phyloP scores from a whole-genome alignment of 1,140 invertebrate species.

The Ooceraea biroi region DNA sequence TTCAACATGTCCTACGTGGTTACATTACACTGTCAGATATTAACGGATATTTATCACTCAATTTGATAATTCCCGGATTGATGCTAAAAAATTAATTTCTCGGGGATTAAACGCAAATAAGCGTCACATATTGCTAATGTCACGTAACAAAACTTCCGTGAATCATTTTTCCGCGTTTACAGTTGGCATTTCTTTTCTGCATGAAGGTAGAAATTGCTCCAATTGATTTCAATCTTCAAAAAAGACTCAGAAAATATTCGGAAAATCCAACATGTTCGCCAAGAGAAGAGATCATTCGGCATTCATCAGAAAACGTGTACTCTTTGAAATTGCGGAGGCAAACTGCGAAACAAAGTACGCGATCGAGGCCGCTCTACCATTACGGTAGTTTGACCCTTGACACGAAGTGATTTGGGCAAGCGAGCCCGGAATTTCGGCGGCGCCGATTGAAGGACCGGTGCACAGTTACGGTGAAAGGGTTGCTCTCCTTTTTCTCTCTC shows the following conservation, averaged over 20 bases:
- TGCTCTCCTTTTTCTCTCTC: not conserved
- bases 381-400: constrained; percentile 54
- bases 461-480: constrained; percentile 21
- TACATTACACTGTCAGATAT: not conserved
- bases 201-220: not conserved
- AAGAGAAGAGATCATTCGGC: not conserved
- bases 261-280: not conserved
- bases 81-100: not conserved
- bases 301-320: not conserved
- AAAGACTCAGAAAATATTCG: not conserved
- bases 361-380: constrained; percentile 34
- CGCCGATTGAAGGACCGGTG: constrained; percentile 38
- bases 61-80: not conserved
- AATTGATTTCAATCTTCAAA: not conserved
- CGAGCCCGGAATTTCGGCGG: constrained; percentile 27
- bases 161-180: not conserved
- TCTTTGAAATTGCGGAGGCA: constrained; percentile 15
- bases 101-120: not conserved
- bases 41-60: not conserved
- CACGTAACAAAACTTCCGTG: not conserved
- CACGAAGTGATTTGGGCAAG: constrained; percentile 35
- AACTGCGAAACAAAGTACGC: not conserved
- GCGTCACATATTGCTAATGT: not conserved
- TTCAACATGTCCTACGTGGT: not conserved
- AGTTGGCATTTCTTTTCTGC: too few species aligned